Evolutionary conservation across 2,113 vertebrate species (phyloP).

Genomic region (Narcine bancroftii): DNA sequence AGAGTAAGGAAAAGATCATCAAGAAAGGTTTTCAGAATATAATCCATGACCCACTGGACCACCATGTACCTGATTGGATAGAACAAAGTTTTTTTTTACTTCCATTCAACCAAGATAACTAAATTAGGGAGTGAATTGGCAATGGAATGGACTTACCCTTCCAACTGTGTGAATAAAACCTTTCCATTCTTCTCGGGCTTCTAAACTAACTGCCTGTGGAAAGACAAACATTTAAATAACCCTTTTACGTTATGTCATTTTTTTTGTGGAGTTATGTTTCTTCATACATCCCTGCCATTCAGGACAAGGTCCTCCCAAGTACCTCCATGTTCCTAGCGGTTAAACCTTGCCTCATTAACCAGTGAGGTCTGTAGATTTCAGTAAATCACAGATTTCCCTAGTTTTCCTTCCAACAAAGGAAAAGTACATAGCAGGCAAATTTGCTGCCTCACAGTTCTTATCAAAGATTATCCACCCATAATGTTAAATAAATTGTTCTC

Average conservation of each 20-base stretch:
- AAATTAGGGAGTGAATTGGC: not conserved
- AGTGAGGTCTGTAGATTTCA: not conserved
- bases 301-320: not conserved
- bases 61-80: not conserved
- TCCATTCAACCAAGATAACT: not conserved
- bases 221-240: not conserved
- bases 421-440: no score
- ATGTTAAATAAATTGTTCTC: no score
- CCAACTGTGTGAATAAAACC: constrained; percentile 64
- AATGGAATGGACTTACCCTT: constrained; percentile 51
- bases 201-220: constrained; percentile 58
- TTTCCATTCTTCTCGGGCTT: constrained; percentile 72
- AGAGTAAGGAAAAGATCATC: not conserved
- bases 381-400: not conserved
- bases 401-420: not conserved
- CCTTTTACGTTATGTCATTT: not conserved
- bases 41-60: not conserved
- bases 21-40: not conserved
- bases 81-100: not conserved
- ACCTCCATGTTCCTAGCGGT: not conserved
- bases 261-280: not conserved
- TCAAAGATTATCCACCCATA: no score
- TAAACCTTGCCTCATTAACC: not conserved
- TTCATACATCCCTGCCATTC: not conserved
- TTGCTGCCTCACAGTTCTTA: no score